These are phyloP conservation scores for Noctua comes DNA, from an alignment of 2,888 invertebrate species.

Conservation along the genomic window DNA sequence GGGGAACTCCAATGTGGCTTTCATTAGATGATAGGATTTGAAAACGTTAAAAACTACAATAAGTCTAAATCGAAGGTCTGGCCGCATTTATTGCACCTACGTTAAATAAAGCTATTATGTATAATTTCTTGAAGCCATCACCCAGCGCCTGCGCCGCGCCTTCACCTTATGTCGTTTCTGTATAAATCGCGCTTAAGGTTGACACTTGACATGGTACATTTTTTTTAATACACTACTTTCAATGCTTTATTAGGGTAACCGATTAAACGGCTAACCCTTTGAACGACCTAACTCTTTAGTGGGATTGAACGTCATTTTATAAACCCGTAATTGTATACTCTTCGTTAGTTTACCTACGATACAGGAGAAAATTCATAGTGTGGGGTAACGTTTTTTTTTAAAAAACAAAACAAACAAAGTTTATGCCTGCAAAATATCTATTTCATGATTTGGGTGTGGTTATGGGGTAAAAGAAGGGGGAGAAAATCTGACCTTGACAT, in stretches of 20 bases:
- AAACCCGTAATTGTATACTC: neutral
- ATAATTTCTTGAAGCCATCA: too few species aligned
- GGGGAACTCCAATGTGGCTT: neutral
- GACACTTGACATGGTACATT: neutral
- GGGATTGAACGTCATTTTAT: conserved; percentile 1
- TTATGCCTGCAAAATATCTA: neutral
- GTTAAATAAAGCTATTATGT: neutral
- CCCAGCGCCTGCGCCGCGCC: too few species aligned
- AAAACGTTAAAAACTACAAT: conserved; percentile 13
- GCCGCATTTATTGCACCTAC: too few species aligned
- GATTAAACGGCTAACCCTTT: neutral
- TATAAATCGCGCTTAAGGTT: neutral
- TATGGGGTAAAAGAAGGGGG: conserved; percentile 5
- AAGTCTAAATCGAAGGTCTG: too few species aligned
- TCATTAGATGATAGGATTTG: neutral
- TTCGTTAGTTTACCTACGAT: too few species aligned
- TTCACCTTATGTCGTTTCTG: too few species aligned
- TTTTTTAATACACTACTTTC: neutral
- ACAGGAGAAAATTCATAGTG: too few species aligned
- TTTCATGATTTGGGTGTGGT: conserved; percentile 11
- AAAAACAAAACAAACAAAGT: too few species aligned
- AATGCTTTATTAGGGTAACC: neutral
- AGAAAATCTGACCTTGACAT: conserved; percentile 40
- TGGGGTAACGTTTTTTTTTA: too few species aligned
- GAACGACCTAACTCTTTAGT: neutral